Evolutionary conservation across 1,140 invertebrate genomes (phyloP).

Genomic region (Macrobrachium nipponense): DNA sequence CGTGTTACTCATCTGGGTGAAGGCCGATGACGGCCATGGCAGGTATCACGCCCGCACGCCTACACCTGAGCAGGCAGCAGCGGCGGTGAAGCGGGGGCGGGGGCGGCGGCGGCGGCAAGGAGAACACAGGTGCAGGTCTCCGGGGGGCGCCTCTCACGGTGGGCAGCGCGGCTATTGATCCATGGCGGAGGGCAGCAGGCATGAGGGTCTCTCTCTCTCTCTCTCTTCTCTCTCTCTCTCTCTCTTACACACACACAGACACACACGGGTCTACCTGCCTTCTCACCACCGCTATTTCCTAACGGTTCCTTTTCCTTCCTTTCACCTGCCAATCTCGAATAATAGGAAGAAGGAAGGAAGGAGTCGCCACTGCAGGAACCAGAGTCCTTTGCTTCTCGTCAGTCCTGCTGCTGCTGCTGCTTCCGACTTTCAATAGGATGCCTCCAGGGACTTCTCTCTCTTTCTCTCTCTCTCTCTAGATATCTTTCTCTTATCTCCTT

Average conservation of each 20-base stretch:
- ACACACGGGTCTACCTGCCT: too few species aligned
- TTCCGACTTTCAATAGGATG: too few species aligned
- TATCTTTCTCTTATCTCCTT: too few species aligned
- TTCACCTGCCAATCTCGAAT: too few species aligned
- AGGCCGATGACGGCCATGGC: constrained; percentile 39
- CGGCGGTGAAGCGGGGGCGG: constrained; percentile 15
- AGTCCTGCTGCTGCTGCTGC: too few species aligned
- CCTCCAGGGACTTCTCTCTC: too few species aligned
- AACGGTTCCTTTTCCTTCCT: too few species aligned
- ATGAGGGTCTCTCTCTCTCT: constrained; percentile 46
- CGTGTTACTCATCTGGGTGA: constrained; percentile 29
- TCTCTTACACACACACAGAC: constrained; percentile 1
- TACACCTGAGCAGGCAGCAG: constrained; percentile 26
- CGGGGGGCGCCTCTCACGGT: constrained; percentile 56
- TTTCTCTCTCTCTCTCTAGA: too few species aligned
- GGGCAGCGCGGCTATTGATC: constrained; percentile 63
- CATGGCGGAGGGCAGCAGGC: constrained; percentile 61
- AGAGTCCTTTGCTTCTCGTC: too few species aligned
- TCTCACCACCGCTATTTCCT: too few species aligned
- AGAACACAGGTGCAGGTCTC: constrained; percentile 52
- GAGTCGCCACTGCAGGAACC: too few species aligned
- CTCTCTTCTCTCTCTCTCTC: constrained; percentile 15
- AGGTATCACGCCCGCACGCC: constrained; percentile 39
- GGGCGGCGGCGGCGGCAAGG: constrained; percentile 36
- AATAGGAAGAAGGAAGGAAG: too few species aligned